Evolutionary conservation across 2,797 vertebrate species (phyloP), one percentile per base, ranked within the genome.

Genomic region (Rhinatrema bivittatum): DNA sequence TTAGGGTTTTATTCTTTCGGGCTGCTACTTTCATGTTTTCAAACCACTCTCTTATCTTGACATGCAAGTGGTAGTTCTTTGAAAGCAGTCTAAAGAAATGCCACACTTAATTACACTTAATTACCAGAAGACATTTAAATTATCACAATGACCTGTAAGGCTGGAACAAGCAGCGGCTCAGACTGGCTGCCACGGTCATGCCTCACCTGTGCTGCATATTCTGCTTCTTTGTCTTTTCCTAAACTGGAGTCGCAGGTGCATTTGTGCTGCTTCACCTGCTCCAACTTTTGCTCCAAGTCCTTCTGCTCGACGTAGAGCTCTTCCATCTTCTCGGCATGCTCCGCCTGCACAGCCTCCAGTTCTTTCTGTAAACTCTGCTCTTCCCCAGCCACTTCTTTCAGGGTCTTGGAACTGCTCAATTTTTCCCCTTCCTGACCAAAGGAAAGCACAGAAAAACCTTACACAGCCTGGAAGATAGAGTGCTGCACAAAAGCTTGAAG

Each of bases 251-350:
- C 89, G 28, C 95, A 98, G 50, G 84, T 84, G 45, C 95, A 98
- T 46, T 89, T 88, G 47, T 97, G 94, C 68, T 91, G 91, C 68
- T 92, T 85, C 46, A 97, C 87, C 68, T 93, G 93, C 62, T 98
- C 93, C 74, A 98, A 71, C 53, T 91, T 89, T 51, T 80, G 88
- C 78, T 98, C 93, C 64, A 98, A 76, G 63, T 97, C 90, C 60
- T 86, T 85, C 72, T 98, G 95, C 46, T 98, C 94, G 70, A 91
- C 81, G 59, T 87, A 89, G 55, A 92, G 91, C 57, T 90, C 89
- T 61, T 90, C 87, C 83, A 98, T 91, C 68, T 84, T 89, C 58
- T 91, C 86, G 37, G 87, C 85, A 57, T 98, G 93, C 53, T 97
- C 93, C 22, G 75, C 87, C 73, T 98, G 93, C 66, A 94, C 82